Base-by-base conservation (phyloP, 1,140 invertebrate genomes). In the Metaphire vulgaris region DNA sequence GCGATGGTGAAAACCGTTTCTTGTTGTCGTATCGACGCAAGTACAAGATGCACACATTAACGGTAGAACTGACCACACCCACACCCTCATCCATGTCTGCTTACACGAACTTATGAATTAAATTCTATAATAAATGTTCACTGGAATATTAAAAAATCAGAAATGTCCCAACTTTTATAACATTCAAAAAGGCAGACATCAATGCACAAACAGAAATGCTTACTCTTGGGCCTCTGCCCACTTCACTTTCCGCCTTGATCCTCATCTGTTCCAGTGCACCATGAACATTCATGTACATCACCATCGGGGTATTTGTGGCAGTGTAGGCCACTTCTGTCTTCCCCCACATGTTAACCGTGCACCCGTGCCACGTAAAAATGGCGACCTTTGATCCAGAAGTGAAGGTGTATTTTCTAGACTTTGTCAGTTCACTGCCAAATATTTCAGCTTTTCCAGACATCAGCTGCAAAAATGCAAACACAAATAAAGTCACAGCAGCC, bases 311-410 rank as follows among this genome's bases (percentile, higher is more conserved):
- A 85, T 98, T 96, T 86, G 95, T 96, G 0, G 95, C 92, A 0
- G 96, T 90, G 85, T 98, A 98, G 80, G 92, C 93, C 0, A 96
- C 93, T 87, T 97, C 95, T 28, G 93, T 93, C 84, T 92, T 92
- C 0, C 95, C 96, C 30, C 74, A 79, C 76, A 87, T 33, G 81
- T 87, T 94, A 90, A 64, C 84, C 0, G 90, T 90, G 83, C 95
- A 98, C 1, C 95, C 95, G 84, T 98, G 94, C 90, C 93, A 99
- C 12, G 97, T 97, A 82, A 93, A 99, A 0, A 99, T 91, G 0
- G 97, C 97, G 21, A 97, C 91, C 88, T 99, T 98, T 0, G 95
- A 92, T 1, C 96, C 95, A 77, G 91, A 88, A 30, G 90, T 89
- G 84, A 99, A 99, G 79, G 91, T 91, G 86, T 99, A 99, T 26